Evolutionary conservation across 2,797 vertebrate species (phyloP).

Genomic region (Crax fasciolata): DNA sequence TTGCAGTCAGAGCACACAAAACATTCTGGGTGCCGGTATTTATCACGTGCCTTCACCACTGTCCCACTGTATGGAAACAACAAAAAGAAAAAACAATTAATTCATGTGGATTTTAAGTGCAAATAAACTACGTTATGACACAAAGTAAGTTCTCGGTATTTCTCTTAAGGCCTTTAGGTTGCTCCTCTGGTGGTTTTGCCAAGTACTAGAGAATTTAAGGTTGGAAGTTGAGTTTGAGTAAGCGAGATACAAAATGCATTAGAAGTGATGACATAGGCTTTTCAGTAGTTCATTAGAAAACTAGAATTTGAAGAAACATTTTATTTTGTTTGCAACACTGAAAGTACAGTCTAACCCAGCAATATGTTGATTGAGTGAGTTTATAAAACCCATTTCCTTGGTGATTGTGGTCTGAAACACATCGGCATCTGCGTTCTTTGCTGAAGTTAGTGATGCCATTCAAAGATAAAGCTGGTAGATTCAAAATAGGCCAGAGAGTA

Average conservation of each 20-base stretch:
- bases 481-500: not conserved
- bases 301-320: not conserved
- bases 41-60: slow-evolving; percentile 96
- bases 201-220: not conserved
- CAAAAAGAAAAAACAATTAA: not conserved
- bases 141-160: not conserved
- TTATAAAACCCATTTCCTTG: not conserved
- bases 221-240: not conserved
- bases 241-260: not conserved
- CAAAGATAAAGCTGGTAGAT: not conserved
- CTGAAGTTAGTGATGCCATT: not conserved
- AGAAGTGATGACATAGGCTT: not conserved
- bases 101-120: not conserved
- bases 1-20: slow-evolving; percentile 96
- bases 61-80: slow-evolving; percentile 86
- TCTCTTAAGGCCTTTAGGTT: not conserved
- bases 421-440: not conserved
- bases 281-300: not conserved
- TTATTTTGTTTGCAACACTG: not conserved
- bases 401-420: not conserved
- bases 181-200: not conserved
- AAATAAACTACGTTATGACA: not conserved
- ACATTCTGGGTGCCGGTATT: slow-evolving; percentile 94
- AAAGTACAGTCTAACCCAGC: not conserved
- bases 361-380: not conserved